These are phyloP conservation scores for Tetramorium simillimum DNA, from an alignment of 1,140 invertebrate species.

Conservation along the genomic window DNA sequence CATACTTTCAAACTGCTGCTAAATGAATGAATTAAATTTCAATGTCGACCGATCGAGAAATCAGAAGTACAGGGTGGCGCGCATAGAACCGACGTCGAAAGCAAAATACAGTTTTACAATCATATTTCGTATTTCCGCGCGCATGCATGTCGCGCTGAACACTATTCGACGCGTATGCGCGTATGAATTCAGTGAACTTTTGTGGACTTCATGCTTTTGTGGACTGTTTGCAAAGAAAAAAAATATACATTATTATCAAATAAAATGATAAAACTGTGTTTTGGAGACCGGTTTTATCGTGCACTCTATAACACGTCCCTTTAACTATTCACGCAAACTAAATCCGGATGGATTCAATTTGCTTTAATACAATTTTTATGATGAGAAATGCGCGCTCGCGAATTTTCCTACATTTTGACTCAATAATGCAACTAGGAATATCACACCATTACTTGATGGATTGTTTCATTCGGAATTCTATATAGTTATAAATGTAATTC, in stretches of 20 bases:
- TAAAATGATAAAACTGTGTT: no score
- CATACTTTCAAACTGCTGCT: neutral
- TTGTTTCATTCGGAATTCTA: neutral
- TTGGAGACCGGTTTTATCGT: no score
- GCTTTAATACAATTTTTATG: neutral
- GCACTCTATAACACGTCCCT: neutral
- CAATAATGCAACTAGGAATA: neutral
- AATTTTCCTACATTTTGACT: neutral
- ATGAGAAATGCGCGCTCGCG: neutral
- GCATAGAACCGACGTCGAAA: no score
- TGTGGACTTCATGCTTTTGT: no score
- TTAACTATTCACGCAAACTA: constrained; percentile 29
- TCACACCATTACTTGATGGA: neutral
- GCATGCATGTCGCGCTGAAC: no score
- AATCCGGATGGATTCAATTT: constrained; percentile 5
- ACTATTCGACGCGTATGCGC: no score
- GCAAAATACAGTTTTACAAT: no score
- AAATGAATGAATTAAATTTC: constrained; percentile 11
- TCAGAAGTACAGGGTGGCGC: neutral
- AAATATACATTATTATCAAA: no score
- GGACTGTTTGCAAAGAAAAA: no score
- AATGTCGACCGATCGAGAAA: constrained; percentile 19
- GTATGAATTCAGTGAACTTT: no score
- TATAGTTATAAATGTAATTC: neutral
- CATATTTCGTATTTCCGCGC: no score